phyloP scores from a whole-genome alignment of 2,797 vertebrate genomes.

The Yasuhikotakia modesta region DNA sequence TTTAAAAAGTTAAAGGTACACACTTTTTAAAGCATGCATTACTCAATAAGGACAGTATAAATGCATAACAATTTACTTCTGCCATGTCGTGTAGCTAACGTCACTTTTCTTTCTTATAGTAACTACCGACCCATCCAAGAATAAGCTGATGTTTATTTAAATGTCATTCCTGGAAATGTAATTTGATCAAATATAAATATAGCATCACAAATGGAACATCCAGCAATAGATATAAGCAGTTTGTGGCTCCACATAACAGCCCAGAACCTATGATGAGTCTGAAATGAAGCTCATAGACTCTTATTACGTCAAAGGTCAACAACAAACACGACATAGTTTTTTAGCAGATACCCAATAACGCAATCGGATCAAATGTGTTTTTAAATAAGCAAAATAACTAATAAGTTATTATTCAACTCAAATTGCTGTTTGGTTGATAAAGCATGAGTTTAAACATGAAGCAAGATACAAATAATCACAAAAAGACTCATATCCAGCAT shows the following conservation, averaged over 20 bases:
- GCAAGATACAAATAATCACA: too few relatives aligned
- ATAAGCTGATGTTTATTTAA: not conserved
- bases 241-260: not conserved
- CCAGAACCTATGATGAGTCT: not conserved
- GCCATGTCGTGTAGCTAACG: not conserved
- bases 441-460: too few relatives aligned
- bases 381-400: not conserved
- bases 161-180: constrained; percentile 5
- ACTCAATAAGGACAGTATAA: not conserved
- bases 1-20: too few relatives aligned
- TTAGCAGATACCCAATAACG: too few relatives aligned
- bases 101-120: not conserved
- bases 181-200: constrained; percentile 12
- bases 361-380: too few relatives aligned
- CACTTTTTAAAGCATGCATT: too few relatives aligned
- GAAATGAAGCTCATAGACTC: not conserved
- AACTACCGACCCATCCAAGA: not conserved
- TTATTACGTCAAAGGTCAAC: not conserved
- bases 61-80: not conserved
- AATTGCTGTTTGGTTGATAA: too few relatives aligned
- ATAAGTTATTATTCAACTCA: too few relatives aligned
- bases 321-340: not conserved
- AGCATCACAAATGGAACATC: not conserved
- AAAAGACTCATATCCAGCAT: too few relatives aligned
- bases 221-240: not conserved